Evolutionary conservation across 1,140 invertebrate genomes (phyloP), one percentile per base, ranked within the genome.

Genomic region (Pogonomyrmex californicus): DNA sequence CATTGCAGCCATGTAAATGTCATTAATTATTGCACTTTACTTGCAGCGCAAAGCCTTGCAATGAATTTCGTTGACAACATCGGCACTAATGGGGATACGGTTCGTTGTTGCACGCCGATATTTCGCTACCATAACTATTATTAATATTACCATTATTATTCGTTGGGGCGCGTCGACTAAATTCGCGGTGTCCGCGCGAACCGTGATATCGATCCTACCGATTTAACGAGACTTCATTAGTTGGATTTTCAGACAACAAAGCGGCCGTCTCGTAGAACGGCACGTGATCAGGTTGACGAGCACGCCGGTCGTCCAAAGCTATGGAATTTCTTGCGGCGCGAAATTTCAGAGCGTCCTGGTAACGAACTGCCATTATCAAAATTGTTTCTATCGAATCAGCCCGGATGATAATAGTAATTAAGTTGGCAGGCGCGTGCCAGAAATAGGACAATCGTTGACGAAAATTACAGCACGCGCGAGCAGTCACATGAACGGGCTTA

Each of bases 271-370:
- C 47, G 44, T 60, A 47, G 66, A 78, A 38, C 54, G 56, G 81
- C 56, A 81, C 89, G 89, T 90, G 89, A 87, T 85, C 76, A n/a
- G 86, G 65, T 85, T 82, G 75, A 86, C 79, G 81, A 90, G 56
- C n/a, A 38, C 9, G 65, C 12, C 14, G 30, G 58, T 85, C 51
- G 77, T 79, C 36, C 38, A 70, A 56, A 78, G 56, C 86, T 54
- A 88, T 63, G 70, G 68, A 87, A 83, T 77, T 90, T 86, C 87
- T 88, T 85, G 41, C 62, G 30, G 62, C 36, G 60, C 73, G 78
- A 87, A 89, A 89, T 89, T 87, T 87, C 85, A 79, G 66, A 51
- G 49, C 71, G 47, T 49, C 49, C 49, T 47, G 63, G 76, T 89
- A 90, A 90, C 85, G 88, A 89, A 77, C 78, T 66, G 38, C 65